Evolutionary conservation across 1,140 invertebrate genomes (phyloP).

Genomic region (Scaptomyza graminum): DNA sequence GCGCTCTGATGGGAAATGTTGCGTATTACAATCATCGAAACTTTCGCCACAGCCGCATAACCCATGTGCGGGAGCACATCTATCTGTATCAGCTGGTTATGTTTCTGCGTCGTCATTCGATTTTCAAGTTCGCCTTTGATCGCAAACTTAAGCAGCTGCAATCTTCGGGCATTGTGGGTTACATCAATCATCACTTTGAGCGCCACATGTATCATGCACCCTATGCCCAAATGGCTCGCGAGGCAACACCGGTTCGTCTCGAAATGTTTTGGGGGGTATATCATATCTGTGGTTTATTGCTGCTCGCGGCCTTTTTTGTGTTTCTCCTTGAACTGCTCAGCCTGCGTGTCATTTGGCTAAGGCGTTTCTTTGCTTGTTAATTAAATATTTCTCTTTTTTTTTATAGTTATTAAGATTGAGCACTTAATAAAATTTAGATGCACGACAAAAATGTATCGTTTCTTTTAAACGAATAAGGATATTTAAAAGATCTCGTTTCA

Average conservation of each 20-base stretch:
- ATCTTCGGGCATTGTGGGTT: slow-evolving; percentile 53
- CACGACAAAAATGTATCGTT: not conserved
- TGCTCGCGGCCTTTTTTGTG: slow-evolving; percentile 17
- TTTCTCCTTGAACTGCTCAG: slow-evolving; percentile 56
- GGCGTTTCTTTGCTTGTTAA: slow-evolving; percentile 20
- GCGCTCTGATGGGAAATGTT: slow-evolving; percentile 47
- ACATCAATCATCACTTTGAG: slow-evolving; percentile 50
- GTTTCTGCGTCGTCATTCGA: slow-evolving; percentile 50
- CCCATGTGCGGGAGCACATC: slow-evolving; percentile 58
- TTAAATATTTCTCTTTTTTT: not conserved
- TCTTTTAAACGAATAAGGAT: too few relatives aligned
- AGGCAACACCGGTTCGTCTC: slow-evolving; percentile 22
- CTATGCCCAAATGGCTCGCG: not conserved
- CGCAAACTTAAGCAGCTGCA: slow-evolving; percentile 64
- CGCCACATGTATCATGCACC: not conserved
- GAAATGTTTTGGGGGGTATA: slow-evolving; percentile 53
- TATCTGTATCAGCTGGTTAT: slow-evolving; percentile 64
- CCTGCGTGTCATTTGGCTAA: slow-evolving; percentile 34
- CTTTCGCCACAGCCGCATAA: slow-evolving; percentile 43
- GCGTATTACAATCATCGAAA: slow-evolving; percentile 50
- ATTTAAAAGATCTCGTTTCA: not conserved
- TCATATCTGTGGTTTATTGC: slow-evolving; percentile 29
- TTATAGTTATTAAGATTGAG: too few relatives aligned
- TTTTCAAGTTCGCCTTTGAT: slow-evolving; percentile 63
- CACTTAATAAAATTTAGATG: not conserved